Evolutionary conservation across 2,797 vertebrate species (phyloP).

Genomic region (Cottoperca gobio): DNA sequence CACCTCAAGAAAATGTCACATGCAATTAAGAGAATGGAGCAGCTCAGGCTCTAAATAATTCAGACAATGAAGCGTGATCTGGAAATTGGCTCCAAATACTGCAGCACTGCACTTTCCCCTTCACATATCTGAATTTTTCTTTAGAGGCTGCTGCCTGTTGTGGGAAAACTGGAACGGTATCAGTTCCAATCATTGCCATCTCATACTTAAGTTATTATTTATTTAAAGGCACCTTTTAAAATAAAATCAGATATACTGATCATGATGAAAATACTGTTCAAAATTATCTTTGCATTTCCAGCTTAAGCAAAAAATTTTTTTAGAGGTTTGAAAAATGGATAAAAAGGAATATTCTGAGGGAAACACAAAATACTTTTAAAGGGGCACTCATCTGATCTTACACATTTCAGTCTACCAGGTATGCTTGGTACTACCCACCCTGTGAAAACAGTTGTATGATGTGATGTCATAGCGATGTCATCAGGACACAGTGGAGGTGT

Average conservation of each 20-base stretch:
- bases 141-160: slow-evolving; percentile 25
- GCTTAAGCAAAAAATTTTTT: not conserved
- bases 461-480: not conserved
- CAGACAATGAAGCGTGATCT: slow-evolving; percentile 75
- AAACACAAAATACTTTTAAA: not conserved
- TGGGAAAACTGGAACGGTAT: slow-evolving; percentile 4
- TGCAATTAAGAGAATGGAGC: slow-evolving; percentile 80
- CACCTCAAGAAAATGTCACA: slow-evolving; percentile 82
- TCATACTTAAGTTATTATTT: slow-evolving; percentile 5
- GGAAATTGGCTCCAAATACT: slow-evolving; percentile 68
- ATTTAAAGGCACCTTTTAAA: slow-evolving; percentile 8
- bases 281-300: not conserved
- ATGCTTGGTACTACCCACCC: not conserved
- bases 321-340: not conserved
- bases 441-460: not conserved
- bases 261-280: not conserved
- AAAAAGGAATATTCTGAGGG: not conserved
- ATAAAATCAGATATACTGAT: not conserved
- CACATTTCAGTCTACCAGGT: not conserved
- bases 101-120: slow-evolving; percentile 61
- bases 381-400: not conserved
- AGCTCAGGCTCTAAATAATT: slow-evolving; percentile 80
- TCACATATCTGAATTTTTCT: slow-evolving; percentile 17
- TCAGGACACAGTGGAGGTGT: not conserved
- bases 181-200: slow-evolving; percentile 16